Percentiles rank a stretch among this genome's conserved stretches.
Evolutionary conservation across 2,113 vertebrate genomes (phyloP).

Genomic region (Crypturellus undulatus): DNA sequence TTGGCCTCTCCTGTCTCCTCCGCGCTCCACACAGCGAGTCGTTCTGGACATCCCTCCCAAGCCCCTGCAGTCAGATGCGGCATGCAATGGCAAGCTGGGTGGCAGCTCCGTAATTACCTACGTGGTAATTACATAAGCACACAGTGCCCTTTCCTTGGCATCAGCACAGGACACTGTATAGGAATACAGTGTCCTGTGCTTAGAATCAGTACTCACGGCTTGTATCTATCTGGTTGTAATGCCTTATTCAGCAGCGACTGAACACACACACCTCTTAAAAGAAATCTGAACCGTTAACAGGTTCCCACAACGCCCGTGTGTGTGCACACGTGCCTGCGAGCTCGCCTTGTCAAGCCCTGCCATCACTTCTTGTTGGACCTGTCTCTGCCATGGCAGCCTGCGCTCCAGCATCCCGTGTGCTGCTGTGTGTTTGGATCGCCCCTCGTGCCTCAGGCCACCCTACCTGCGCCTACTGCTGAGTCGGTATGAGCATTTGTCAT

Average conservation of each 20-base stretch:
- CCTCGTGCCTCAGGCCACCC: constrained; percentile 58
- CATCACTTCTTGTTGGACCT: not conserved
- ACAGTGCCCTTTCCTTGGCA: not conserved
- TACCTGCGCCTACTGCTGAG: constrained; percentile 61
- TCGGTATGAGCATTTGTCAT: constrained; percentile 74
- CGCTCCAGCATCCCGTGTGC: not conserved
- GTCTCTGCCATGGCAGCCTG: not conserved
- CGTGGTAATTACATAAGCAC: constrained; percentile 10
- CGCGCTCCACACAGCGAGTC: not conserved
- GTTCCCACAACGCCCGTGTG: not conserved
- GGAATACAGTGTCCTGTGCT: not conserved
- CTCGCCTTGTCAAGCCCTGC: not conserved
- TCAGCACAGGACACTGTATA: too few species aligned
- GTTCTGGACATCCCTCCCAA: not conserved
- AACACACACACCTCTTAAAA: constrained; percentile 3
- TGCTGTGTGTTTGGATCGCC: constrained; percentile 30
- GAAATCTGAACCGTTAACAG: not conserved
- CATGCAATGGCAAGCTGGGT: constrained; percentile 12
- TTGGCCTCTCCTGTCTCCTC: not conserved
- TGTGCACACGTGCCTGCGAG: not conserved
- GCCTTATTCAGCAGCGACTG: not conserved
- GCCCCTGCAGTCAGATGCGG: not conserved
- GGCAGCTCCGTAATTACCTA: constrained; percentile 34
- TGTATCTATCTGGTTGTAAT: not conserved
- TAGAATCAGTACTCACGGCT: not conserved